Evolutionary conservation across 2,797 vertebrate genomes (phyloP), one percentile per base, ranked within the genome.

Genomic region (Gallinago stenura): DNA sequence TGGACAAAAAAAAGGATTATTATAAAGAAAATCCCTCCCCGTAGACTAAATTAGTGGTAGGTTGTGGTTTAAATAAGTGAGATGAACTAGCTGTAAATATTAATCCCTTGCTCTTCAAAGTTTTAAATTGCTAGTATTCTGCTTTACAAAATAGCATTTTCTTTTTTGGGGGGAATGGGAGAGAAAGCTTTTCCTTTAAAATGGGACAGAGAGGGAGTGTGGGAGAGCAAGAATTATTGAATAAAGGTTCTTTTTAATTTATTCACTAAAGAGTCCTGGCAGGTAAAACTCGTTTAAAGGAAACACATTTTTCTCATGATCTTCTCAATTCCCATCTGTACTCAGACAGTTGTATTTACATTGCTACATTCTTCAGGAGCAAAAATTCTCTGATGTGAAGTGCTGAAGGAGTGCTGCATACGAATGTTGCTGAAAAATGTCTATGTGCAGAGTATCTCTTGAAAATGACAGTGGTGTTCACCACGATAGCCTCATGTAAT

Each of bases 211-310:
- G 31, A 21, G 2, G 8, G 33, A 30, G 21, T 39, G 43, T 33
- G n/a, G n/a, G 24, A 41, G n/a, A 86, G 61, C 14, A 83, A 77
- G 64, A 90, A 61, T 93, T 68, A 84, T 31, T 57, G 50, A 92
- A 89, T 79, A 89, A 92, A 88, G 26, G 28, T 72, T 89, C 89
- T 39, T 86, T 95, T 87, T 87, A 88, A 96, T 93, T 64, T 90
- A 92, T 82, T 87, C 82, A 58, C 66, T 83, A 69, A 92, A 81
- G 82, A 83, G 87, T 92, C 57, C 95, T 94, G 94, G 79, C 82
- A 93, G 90, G 91, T 96, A 96, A 96, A 85, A 76, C 65, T 83
- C 15, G 2, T 83, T 95, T 81, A 93, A 91, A 87, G 84, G 73
- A 95, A 97, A 88, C n/a, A 85, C 43, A 17, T 84, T 80, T 88